Evolutionary conservation across 2,888 invertebrate genomes (phyloP), one percentile per base, ranked within the genome.

Genomic region (Cephus sareptanus): DNA sequence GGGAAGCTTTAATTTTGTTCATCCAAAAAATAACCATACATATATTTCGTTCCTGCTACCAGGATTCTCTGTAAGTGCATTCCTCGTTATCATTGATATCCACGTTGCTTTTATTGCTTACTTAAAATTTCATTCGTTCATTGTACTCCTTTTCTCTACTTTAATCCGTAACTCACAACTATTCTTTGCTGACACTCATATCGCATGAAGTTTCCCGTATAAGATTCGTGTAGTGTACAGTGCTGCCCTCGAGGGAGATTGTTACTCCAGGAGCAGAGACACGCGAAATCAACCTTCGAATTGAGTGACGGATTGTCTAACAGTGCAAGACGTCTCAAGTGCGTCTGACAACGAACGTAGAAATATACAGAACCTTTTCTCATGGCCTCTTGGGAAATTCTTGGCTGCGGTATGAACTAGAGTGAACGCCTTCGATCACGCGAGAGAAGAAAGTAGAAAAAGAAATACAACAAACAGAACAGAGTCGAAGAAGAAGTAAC

Each of bases 401-500:
- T 23, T 56, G 56, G 9, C 23, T 56, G 23, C 23, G 23, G 56
- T 23, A 56, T 56, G 23, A 56, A 56, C 56, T 1, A 3, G 56
- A 56, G 56, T 37, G 56, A 56, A 23, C 56, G 56, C 56, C 23
- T 76, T 69, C 73, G 71, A 71, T 79, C 73, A 34, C 73, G 33
- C 74, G 35, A 56, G 34, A 68, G 70, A 77, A 23, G 23, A n/a
- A 23, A n/a, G 30, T 35, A 31, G 56, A 33, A 37, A 74, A 40
- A 69, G 69, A 40, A 76, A 68, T 6, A 56, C 34, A 70, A 9
- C 35, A 73, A n/a, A 13, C 56, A 9, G 23, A 23, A 56, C 23
- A 1, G 9, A 23, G 56, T 34, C 40, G 76, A 56, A 33, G 73
- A 37, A 71, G 40, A 76, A 80, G 76, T 78, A 74, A 74, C 31